These are phyloP conservation scores for Alethe castanea DNA, from an alignment of 2,113 vertebrate species.

Conservation along the genomic window DNA sequence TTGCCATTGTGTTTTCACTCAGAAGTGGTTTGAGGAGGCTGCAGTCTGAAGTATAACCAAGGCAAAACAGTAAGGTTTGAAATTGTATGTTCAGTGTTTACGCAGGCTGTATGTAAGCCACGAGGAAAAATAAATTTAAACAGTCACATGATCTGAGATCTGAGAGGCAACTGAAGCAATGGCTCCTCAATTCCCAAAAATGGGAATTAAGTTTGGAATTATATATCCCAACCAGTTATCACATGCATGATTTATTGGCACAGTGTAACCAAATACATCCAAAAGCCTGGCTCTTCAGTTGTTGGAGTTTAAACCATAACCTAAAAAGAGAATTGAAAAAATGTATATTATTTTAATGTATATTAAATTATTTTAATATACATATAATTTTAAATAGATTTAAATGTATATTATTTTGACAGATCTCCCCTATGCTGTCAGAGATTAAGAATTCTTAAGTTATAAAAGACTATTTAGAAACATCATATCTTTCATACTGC, in stretches of 20 bases:
- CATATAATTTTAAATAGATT: too few species aligned
- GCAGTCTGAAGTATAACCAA: conserved; percentile 3
- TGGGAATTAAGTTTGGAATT: conserved; percentile 14
- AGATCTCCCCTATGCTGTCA: background rate
- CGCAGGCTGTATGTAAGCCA: background rate
- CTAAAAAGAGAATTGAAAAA: background rate
- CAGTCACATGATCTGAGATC: background rate
- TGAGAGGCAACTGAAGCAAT: background rate
- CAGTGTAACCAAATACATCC: background rate
- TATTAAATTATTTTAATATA: too few species aligned
- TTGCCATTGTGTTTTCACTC: background rate
- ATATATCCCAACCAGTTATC: conserved; percentile 10
- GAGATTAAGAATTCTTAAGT: background rate
- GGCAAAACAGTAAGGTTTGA: background rate
- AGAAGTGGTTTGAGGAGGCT: conserved; percentile 35
- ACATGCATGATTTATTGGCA: background rate
- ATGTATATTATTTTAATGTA: background rate
- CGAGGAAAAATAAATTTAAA: conserved; percentile 11
- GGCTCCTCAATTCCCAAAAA: conserved; percentile 9
- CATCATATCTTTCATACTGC: background rate
- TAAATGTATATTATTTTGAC: background rate
- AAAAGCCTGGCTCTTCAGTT: background rate
- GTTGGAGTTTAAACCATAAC: background rate
- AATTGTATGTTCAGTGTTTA: conserved; percentile 37
- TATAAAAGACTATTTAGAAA: background rate